Conservation (phyloP, 1,140 invertebrate species). For the Cepaea nemoralis region DNA sequence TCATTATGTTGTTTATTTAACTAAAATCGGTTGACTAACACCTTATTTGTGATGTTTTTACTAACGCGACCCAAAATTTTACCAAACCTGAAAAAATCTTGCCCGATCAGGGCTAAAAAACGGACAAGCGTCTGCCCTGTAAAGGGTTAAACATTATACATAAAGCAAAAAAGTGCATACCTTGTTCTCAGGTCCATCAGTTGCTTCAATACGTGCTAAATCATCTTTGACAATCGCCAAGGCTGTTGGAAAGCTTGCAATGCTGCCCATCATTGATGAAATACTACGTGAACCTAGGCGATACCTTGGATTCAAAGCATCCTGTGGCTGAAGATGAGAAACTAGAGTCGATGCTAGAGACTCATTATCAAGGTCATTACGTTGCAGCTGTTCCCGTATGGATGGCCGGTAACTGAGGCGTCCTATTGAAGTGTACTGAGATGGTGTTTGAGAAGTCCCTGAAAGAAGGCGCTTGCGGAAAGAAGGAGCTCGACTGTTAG, state of each 20-base stretch:
- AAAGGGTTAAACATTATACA: too few relatives aligned
- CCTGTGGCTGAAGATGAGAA: constrained; percentile 22
- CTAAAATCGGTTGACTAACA: too few relatives aligned
- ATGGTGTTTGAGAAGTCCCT: constrained; percentile 19
- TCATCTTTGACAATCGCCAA: constrained; percentile 41
- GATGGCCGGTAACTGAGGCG: constrained; percentile 8
- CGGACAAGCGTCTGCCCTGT: too few relatives aligned
- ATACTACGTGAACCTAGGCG: constrained; percentile 34
- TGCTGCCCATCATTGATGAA: constrained; percentile 32
- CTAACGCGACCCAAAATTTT: too few relatives aligned
- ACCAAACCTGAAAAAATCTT: too few relatives aligned
- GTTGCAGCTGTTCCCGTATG: constrained; percentile 13
- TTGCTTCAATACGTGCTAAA: constrained; percentile 18
- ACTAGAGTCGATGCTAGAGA: constrained; percentile 38
- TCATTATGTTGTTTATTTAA: too few relatives aligned
- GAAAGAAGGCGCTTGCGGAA: constrained; percentile 27
- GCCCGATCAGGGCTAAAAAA: too few relatives aligned
- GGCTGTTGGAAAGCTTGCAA: constrained; percentile 35
- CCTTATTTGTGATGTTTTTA: too few relatives aligned
- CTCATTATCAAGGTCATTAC: constrained; percentile 34
- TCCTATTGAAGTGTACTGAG: constrained; percentile 32
- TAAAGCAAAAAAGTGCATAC: too few relatives aligned
- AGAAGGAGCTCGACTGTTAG: not conserved
- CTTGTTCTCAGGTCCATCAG: not conserved
- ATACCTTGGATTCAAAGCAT: constrained; percentile 31